phyloP scores from a whole-genome alignment of 2,113 vertebrate species.

The Lethenteron camtschaticum region DNA sequence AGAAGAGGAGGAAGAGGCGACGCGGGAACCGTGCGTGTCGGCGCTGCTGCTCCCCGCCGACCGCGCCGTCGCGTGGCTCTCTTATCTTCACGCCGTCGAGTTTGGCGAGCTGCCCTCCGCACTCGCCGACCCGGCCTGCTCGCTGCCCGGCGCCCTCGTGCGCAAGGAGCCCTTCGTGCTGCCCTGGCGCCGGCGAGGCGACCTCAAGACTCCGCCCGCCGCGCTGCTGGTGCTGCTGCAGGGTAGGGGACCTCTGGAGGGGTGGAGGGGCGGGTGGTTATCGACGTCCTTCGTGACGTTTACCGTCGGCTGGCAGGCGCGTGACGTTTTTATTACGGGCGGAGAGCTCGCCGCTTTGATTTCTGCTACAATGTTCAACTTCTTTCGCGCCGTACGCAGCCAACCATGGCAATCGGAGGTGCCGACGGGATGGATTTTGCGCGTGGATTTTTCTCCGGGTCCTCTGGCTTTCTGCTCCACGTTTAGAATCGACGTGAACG shows the following conservation, averaged over 20 bases:
- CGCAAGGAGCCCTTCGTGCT: constrained; percentile 47
- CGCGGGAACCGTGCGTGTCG: constrained; percentile 19
- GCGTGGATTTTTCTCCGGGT: no score
- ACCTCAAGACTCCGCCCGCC: constrained; percentile 41
- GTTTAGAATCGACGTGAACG: no score
- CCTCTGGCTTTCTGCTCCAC: no score
- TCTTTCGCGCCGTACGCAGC: background rate
- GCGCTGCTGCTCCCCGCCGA: constrained; percentile 29
- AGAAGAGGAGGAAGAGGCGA: constrained; percentile 19
- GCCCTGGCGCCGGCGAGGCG: constrained; percentile 40
- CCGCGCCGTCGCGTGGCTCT: constrained; percentile 63
- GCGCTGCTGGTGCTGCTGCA: constrained; percentile 44
- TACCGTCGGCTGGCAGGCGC: background rate
- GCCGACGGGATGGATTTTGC: no score
- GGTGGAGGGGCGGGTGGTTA: background rate
- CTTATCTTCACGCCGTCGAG: constrained; percentile 64
- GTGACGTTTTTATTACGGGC: background rate
- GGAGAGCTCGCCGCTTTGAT: background rate
- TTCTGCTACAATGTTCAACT: background rate
- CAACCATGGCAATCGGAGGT: no score
- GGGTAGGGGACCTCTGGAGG: constrained; percentile 24
- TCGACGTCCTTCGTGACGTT: background rate
- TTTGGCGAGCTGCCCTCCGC: constrained; percentile 42
- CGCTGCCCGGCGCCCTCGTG: constrained; percentile 45
- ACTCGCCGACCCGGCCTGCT: constrained; percentile 48